Percentiles rank a stretch among this genome's conserved stretches.
phyloP scores from a whole-genome alignment of 2,113 vertebrate genomes.

The Elephas maximus region DNA sequence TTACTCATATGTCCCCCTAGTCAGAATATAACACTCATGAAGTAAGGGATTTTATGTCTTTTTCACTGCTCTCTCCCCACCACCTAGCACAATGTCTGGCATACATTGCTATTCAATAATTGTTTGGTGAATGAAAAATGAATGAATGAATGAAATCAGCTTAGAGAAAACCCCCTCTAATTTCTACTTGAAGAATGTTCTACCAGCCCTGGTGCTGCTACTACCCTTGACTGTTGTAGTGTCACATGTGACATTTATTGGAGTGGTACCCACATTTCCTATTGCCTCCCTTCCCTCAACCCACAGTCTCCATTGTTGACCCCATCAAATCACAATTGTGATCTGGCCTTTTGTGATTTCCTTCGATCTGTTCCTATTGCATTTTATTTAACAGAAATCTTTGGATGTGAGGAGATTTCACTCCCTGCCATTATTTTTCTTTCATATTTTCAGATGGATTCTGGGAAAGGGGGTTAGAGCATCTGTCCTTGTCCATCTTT shows the following conservation, averaged over 20 bases:
- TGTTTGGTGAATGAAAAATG: slow-evolving; percentile 12
- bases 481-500: background rate
- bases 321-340: background rate
- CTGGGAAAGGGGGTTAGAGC: background rate
- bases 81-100: background rate
- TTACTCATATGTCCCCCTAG: background rate
- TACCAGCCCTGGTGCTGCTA: background rate
- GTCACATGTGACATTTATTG: background rate
- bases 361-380: background rate
- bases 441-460: background rate
- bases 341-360: background rate
- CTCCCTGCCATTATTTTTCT: background rate
- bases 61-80: background rate
- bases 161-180: background rate
- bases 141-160: background rate
- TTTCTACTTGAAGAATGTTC: background rate
- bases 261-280: background rate
- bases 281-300: background rate
- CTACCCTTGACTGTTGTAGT: background rate
- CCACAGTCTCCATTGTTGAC: background rate
- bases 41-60: background rate
- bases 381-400: background rate
- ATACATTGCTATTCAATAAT: background rate
- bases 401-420: background rate
- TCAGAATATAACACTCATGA: background rate